These are phyloP conservation scores for Fregetta grallaria DNA, from an alignment of 2,113 vertebrate genomes.

Conservation along the genomic window DNA sequence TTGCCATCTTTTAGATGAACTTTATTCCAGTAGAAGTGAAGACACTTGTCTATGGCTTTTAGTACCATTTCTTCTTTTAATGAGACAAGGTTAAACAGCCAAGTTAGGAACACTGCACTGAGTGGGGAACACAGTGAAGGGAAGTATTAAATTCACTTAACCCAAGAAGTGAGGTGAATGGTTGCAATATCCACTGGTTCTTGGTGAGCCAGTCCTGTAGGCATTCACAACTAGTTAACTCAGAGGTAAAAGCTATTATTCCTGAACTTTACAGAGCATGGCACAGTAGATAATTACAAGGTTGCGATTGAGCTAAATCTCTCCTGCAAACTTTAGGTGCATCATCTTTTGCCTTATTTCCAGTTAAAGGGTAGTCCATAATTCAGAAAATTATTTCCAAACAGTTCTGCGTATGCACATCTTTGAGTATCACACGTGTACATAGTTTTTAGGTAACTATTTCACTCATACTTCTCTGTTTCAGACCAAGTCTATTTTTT, in stretches of 20 bases:
- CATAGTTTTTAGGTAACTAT: background rate
- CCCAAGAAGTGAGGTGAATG: background rate
- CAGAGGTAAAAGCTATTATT: conserved; percentile 6
- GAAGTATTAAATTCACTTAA: background rate
- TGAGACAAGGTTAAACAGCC: background rate
- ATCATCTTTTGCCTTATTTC: background rate
- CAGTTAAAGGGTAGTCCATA: background rate
- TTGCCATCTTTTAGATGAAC: background rate
- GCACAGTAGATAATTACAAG: background rate
- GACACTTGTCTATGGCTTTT: background rate
- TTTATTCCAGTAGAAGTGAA: background rate
- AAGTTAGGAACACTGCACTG: background rate
- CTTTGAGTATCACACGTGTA: background rate
- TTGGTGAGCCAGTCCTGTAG: background rate
- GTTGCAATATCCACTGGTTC: background rate
- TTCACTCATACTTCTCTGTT: background rate
- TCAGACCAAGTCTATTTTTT: background rate
- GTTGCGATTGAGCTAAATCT: background rate
- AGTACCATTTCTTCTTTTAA: background rate
- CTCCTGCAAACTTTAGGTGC: background rate
- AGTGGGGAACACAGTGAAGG: background rate
- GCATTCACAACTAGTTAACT: background rate
- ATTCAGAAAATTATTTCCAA: background rate
- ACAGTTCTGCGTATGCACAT: background rate
- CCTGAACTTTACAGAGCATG: background rate